Percentiles rank a stretch among this genome's conserved stretches.
These are phyloP conservation scores for Caenorhabditis panamensis DNA, from an alignment of 2,888 invertebrate genomes.

Conservation along the genomic window DNA sequence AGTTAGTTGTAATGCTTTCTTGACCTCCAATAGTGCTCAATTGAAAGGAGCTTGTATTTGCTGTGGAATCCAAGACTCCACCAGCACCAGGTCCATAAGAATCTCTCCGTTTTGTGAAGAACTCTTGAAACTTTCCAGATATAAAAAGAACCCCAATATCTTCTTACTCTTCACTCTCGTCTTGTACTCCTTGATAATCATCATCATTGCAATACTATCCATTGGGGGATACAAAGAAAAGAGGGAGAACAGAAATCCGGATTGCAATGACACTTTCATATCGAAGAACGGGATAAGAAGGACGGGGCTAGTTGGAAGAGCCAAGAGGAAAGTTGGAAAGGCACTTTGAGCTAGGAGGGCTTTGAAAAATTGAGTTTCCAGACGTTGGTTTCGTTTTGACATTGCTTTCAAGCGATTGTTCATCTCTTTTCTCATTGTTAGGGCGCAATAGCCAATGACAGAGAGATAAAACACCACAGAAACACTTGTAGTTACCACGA, in stretches of 20 bases:
- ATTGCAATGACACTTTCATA: not conserved
- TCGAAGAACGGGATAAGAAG: not conserved
- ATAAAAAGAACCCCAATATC: too few species aligned
- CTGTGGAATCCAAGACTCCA: too few species aligned
- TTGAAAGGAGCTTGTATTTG: too few species aligned
- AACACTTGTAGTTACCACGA: not conserved
- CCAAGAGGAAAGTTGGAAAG: not conserved
- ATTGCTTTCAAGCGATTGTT: not conserved
- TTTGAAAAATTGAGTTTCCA: not conserved
- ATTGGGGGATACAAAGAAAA: not conserved
- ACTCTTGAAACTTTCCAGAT: too few species aligned
- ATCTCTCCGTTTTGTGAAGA: too few species aligned
- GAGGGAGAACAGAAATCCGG: not conserved
- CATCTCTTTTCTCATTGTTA: not conserved
- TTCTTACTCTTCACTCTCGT: too few species aligned
- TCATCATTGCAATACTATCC: not conserved
- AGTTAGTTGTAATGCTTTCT: too few species aligned
- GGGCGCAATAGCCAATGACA: not conserved
- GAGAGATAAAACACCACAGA: not conserved
- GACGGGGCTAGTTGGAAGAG: not conserved
- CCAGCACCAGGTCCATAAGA: too few species aligned
- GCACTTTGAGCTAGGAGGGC: not conserved
- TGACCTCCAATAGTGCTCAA: too few species aligned
- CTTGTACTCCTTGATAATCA: not conserved
- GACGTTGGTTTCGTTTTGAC: not conserved